Evolutionary conservation across 2,888 invertebrate species (phyloP).

Genomic region (Dilophus febrilis): DNA sequence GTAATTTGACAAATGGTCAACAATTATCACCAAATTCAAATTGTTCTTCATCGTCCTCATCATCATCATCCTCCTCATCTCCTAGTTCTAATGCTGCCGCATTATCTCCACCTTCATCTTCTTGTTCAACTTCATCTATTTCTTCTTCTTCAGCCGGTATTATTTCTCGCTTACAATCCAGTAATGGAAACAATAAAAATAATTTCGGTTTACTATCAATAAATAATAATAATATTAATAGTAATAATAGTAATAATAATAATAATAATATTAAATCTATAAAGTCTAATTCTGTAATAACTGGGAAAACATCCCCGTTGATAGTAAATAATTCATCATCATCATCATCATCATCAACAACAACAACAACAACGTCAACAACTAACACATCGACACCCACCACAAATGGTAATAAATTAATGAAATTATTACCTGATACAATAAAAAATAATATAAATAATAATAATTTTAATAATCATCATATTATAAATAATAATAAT

Average conservation of each 20-base stretch:
- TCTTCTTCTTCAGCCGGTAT: neutral
- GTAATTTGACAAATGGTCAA: constrained; percentile 7
- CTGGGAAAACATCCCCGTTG: no score
- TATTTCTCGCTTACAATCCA: neutral
- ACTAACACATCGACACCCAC: neutral
- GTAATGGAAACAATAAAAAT: constrained; percentile 15
- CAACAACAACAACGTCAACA: neutral
- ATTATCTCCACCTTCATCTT: constrained; percentile 3
- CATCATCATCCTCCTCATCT: constrained; percentile 1
- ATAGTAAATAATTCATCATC: constrained; percentile 20
- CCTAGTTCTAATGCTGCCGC: constrained; percentile 5
- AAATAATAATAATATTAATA: constrained; percentile 8
- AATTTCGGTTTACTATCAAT: constrained; percentile 29
- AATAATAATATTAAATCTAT: constrained; percentile 12
- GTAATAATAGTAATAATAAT: no score
- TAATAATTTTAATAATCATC: constrained; percentile 6
- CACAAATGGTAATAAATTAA: constrained; percentile 3
- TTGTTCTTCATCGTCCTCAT: constrained; percentile 3
- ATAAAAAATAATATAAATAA: constrained; percentile 9
- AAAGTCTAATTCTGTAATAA: no score
- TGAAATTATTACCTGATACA: constrained; percentile 1
- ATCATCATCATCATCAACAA: neutral
- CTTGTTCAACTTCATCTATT: constrained; percentile 12
- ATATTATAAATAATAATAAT: constrained; percentile 1
- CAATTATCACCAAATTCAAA: constrained; percentile 15